Percentiles rank a stretch among this genome's conserved stretches.
Evolutionary conservation across 1,140 invertebrate genomes (phyloP).

Genomic region (Babylonia areolata): DNA sequence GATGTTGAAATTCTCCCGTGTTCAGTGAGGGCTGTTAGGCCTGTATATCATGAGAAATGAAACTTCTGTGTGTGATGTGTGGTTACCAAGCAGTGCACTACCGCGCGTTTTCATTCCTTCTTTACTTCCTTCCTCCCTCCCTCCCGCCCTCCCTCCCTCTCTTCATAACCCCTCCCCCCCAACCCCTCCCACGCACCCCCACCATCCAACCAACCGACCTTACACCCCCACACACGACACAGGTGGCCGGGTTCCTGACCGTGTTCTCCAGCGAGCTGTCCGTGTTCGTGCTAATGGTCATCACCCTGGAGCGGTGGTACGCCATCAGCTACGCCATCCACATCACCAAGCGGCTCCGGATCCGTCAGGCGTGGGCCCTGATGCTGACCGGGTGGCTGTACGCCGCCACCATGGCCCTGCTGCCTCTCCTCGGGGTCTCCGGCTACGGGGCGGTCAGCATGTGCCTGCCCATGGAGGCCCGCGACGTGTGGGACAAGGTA

Average conservation of each 20-base stretch:
- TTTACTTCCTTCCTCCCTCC: neutral
- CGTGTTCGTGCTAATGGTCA: constrained; percentile 96
- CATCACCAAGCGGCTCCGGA: constrained; percentile 83
- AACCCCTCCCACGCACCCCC: neutral
- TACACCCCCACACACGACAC: neutral
- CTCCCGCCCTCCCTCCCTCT: neutral
- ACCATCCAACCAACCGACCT: too few species aligned
- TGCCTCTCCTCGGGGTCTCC: constrained; percentile 93
- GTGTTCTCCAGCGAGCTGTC: constrained; percentile 96
- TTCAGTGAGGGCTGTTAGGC: too few species aligned
- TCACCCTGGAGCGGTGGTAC: constrained; percentile 95
- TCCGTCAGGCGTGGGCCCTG: constrained; percentile 85
- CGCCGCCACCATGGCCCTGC: constrained; percentile 89
- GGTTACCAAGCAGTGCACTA: too few species aligned
- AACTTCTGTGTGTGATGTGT: too few species aligned
- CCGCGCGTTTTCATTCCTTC: neutral
- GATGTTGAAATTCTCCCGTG: too few species aligned
- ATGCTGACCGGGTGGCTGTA: constrained; percentile 96
- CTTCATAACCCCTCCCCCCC: neutral
- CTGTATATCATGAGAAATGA: too few species aligned
- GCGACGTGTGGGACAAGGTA: constrained; percentile 79
- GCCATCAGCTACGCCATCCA: constrained; percentile 90
- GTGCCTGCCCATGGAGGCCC: constrained; percentile 76
- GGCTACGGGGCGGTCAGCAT: constrained; percentile 85
- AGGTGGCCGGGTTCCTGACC: constrained; percentile 93